Conservation (phyloP, 2,797 vertebrate genomes). For the Protosalanx chinensis region DNA sequence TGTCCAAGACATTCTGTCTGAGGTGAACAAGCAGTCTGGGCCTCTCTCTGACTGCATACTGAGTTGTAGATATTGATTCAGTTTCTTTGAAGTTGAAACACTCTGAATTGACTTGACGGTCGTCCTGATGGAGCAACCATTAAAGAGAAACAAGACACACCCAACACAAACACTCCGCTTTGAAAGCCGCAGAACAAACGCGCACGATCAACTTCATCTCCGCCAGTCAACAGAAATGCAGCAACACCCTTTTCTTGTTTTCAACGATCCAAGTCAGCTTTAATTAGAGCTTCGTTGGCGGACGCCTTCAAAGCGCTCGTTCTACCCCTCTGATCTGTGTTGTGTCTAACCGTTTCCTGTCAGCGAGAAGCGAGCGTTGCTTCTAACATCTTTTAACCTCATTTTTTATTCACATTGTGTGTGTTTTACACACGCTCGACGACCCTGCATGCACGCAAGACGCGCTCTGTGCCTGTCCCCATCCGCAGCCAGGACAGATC, state of each 20-base stretch:
- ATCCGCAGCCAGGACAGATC: too few relatives aligned
- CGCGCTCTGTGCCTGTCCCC: background rate
- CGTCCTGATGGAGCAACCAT: background rate
- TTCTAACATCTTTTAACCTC: background rate
- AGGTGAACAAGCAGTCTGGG: too few relatives aligned
- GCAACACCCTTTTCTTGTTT: background rate
- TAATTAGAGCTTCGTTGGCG: slow-evolving; percentile 1
- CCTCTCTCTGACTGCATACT: background rate
- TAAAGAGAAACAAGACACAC: background rate
- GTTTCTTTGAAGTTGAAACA: background rate
- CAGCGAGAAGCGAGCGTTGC: background rate
- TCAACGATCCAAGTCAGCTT: background rate
- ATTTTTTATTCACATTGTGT: slow-evolving; percentile 7
- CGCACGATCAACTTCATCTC: too few relatives aligned
- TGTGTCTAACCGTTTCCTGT: background rate
- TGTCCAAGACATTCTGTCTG: too few relatives aligned
- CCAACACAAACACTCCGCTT: too few relatives aligned
- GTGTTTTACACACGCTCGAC: background rate
- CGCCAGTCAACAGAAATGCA: too few relatives aligned
- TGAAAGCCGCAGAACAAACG: too few relatives aligned
- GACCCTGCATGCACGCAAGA: background rate
- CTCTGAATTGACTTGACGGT: background rate
- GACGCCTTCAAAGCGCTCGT: background rate
- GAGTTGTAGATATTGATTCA: background rate
- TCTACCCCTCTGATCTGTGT: background rate